Evolutionary conservation across 2,888 invertebrate species (phyloP).

Genomic region (Zaprionus lineosus): DNA sequence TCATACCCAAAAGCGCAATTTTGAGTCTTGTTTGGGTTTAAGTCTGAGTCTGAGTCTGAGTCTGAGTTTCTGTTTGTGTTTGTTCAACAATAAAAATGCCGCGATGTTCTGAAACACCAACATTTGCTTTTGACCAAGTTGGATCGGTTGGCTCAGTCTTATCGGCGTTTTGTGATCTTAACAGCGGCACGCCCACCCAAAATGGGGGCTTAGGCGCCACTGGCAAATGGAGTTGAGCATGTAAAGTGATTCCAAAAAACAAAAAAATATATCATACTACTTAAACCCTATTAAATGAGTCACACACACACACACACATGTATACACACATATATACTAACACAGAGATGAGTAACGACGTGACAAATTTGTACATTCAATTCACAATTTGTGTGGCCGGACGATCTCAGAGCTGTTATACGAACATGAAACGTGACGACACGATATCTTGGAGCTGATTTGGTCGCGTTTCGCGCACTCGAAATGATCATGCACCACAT

Average conservation of each 20-base stretch:
- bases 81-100: conserved; percentile 24
- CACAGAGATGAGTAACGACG: conserved; percentile 28
- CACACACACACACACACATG: conserved; percentile 7
- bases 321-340: too few species aligned
- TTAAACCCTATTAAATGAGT: conserved; percentile 23
- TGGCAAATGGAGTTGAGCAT: neutral
- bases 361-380: conserved; percentile 34
- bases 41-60: too few species aligned
- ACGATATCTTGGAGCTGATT: conserved; percentile 5
- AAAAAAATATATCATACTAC: too few species aligned
- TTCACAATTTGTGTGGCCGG: conserved; percentile 15
- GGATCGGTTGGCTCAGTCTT: neutral
- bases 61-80: conserved; percentile 30
- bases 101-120: conserved; percentile 15
- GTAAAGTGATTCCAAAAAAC: neutral
- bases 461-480: conserved; percentile 20
- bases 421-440: conserved; percentile 36
- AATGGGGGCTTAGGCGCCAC: neutral
- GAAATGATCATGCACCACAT: conserved; percentile 1
- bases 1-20: too few species aligned
- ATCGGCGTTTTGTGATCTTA: neutral
- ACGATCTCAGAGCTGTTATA: conserved; percentile 2
- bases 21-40: too few species aligned
- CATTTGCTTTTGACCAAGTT: conserved; percentile 17
- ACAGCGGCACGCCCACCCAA: too few species aligned